Evolutionary conservation across 2,797 vertebrate species (phyloP), one percentile per base, ranked within the genome.

Genomic region (Centroberyx gerrardi): DNA sequence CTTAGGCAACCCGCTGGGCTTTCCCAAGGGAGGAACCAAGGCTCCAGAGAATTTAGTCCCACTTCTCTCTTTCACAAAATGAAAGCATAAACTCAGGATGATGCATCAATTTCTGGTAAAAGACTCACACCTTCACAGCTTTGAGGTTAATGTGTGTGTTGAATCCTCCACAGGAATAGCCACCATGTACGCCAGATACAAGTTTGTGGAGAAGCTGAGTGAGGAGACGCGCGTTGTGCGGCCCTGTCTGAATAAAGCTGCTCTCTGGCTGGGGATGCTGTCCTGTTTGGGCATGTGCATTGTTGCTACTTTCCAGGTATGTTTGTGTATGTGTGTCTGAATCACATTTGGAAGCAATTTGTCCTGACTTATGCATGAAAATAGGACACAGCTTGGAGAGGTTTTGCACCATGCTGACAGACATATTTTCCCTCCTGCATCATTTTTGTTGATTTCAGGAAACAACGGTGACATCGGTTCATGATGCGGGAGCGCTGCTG

Each of bases 231-330:
- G 54, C 0, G 82, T 84, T 1, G 51, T 94, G 81, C 71, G 17
- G 0, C 60, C 94, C 2, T 0, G 36, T 0, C 92, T 95, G 55
- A 99, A 99, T 81, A 13, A 75, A 60, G 9, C 74, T 60, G 92
- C 95, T 0, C 83, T 99, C 2, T 72, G 65, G 15, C 0, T 95
- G 0, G 98, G 97, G 67, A 0, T 95, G 54, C 0, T 95, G 36
- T 96, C 97, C 76, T 99, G 97, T 85, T 59, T 96, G 44, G 97
- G 97, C 79, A 97, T 99, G 98, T 95, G 95, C 51, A 73, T 98
- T 27, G 97, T 99, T 61, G 98, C 97, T 66, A 97, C 96, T 63
- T 99, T 99, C 90, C 98, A 99, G 97, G 98, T 99, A 93, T 1
- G 77, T 68, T 42, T 46, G 44, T 15, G 44, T 4, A 5, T 53